These are phyloP conservation scores for Pantherophis alleghaniensis DNA, from an alignment of 2,797 vertebrate species.

Conservation along the genomic window DNA sequence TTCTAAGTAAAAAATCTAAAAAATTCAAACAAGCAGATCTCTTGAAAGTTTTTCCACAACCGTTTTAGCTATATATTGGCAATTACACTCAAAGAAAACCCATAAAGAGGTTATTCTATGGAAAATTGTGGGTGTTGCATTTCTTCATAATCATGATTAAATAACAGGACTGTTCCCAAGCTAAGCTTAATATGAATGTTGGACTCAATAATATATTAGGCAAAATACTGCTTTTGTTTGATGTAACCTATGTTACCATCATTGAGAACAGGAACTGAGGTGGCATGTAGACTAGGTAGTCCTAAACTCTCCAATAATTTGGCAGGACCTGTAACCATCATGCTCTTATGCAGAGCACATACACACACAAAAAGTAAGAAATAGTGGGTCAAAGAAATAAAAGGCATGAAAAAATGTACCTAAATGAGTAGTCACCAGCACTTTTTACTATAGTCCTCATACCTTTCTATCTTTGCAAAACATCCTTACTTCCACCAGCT, in stretches of 20 bases:
- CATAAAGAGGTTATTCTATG: background rate
- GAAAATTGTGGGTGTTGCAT: background rate
- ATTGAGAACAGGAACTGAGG: background rate
- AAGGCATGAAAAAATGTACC: background rate
- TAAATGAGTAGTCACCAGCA: background rate
- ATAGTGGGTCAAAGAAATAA: background rate
- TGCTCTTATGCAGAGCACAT: background rate
- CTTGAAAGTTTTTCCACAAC: background rate
- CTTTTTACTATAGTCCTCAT: background rate
- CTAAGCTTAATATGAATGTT: background rate
- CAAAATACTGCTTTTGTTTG: background rate
- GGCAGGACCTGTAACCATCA: background rate
- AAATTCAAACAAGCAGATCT: background rate
- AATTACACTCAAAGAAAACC: background rate
- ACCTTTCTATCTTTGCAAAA: background rate
- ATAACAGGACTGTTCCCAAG: background rate
- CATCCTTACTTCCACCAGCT: background rate
- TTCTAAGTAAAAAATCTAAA: conserved; percentile 5
- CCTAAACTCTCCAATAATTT: background rate
- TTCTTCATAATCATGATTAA: background rate
- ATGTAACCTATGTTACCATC: background rate
- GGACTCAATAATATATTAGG: background rate
- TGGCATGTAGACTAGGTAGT: background rate
- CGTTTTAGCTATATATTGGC: conserved; percentile 10
- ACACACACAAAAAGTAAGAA: background rate